These are phyloP conservation scores for Drosophila willistoni DNA, from an alignment of 1,140 invertebrate species.

Conservation along the genomic window DNA sequence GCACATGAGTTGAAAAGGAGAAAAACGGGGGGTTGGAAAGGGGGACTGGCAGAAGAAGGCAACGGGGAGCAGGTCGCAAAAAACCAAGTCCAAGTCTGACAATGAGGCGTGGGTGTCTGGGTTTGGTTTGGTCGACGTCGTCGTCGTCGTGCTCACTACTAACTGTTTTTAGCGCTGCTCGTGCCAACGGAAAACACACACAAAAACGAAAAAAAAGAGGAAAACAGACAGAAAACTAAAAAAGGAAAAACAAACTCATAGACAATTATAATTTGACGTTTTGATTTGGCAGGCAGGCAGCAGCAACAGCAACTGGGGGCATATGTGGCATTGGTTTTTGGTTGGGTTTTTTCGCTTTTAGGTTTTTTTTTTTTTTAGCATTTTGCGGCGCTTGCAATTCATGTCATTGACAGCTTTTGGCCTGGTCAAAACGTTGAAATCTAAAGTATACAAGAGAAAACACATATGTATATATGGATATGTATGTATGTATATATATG, in stretches of 20 bases:
- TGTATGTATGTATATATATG: slow-evolving; percentile 11
- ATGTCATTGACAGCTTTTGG: slow-evolving; percentile 73
- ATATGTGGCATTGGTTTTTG: slow-evolving; percentile 59
- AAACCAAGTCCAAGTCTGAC: slow-evolving; percentile 10
- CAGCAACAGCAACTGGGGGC: not conserved
- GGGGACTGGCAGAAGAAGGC: not conserved
- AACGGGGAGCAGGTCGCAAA: not conserved
- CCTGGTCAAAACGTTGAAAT: slow-evolving; percentile 19
- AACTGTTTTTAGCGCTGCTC: slow-evolving; percentile 60
- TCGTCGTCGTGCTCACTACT: slow-evolving; percentile 62
- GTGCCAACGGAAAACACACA: slow-evolving; percentile 47
- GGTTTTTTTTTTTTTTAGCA: slow-evolving; percentile 10
- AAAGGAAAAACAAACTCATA: slow-evolving; percentile 47
- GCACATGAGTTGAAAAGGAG: slow-evolving; percentile 3
- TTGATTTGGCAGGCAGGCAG: slow-evolving; percentile 62
- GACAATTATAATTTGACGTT: slow-evolving; percentile 82
- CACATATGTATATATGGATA: slow-evolving; percentile 5
- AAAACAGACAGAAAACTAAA: slow-evolving; percentile 6
- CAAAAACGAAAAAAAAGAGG: slow-evolving; percentile 28
- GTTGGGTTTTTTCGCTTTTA: slow-evolving; percentile 29
- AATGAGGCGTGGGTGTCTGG: slow-evolving; percentile 65
- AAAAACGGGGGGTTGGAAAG: not conserved
- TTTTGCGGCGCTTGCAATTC: slow-evolving; percentile 62
- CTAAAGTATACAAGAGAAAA: slow-evolving; percentile 25
- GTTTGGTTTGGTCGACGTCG: slow-evolving; percentile 53